Evolutionary conservation across 2,888 invertebrate species (phyloP).

Genomic region (Electrophaes corylata): DNA sequence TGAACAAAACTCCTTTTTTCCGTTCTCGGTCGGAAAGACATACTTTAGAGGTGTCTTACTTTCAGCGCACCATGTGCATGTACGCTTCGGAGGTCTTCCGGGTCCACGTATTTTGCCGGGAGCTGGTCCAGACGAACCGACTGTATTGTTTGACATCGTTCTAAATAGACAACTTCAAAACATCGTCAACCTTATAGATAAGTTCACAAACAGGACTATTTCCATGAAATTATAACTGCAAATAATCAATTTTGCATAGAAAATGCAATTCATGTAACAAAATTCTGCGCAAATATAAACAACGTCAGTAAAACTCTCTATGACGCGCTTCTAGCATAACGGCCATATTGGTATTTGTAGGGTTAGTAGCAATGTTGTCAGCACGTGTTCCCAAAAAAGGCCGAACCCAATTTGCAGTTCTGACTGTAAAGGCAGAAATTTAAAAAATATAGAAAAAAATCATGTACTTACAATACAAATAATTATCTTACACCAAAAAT

Average conservation of each 20-base stretch:
- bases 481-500: too few species aligned
- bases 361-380: too few species aligned
- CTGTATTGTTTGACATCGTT: conserved; percentile 80
- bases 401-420: too few species aligned
- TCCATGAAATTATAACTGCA: conserved; percentile 59
- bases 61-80: conserved; percentile 95
- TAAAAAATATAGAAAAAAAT: too few species aligned
- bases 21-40: conserved; percentile 93
- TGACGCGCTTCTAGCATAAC: conserved; percentile 81
- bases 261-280: conserved; percentile 31
- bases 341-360: conserved; percentile 64
- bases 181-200: conserved; percentile 57
- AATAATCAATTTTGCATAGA: conserved; percentile 33
- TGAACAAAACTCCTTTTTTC: conserved; percentile 96
- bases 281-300: conserved; percentile 75
- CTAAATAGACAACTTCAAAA: conserved; percentile 53
- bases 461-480: too few species aligned
- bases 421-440: too few species aligned
- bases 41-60: conserved; percentile 93
- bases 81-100: conserved; percentile 92
- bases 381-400: too few species aligned
- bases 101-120: conserved; percentile 87
- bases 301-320: conserved; percentile 79
- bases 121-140: conserved; percentile 81
- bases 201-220: conserved; percentile 42